Base-by-base conservation (phyloP, 2,888 invertebrate species). In the Mystacides longicornis region DNA sequence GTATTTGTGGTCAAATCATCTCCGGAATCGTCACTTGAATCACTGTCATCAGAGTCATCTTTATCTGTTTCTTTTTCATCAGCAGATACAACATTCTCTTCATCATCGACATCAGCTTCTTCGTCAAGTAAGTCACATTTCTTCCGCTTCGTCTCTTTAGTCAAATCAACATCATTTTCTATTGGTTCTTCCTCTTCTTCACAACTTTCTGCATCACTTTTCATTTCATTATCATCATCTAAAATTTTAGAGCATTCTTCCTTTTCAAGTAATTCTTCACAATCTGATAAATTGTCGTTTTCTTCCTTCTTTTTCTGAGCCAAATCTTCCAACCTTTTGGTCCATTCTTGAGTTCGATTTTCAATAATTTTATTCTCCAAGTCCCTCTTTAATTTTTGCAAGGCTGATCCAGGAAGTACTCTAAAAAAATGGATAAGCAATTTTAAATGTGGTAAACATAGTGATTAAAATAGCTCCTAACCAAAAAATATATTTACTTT, bases 351-450 rank as follows among this genome's bases (percentile, higher is more conserved):
- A 37, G 83, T 80, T 50, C 89, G 75, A 64, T 83, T 85, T 60
- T 81, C 78, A 2, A 81, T 81, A 65, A 93, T 92, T 69, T 86
- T 76, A 14, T 79, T 74, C 64, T 86, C 81, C 2, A 93, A 73
- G 59, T 85, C 82, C 58, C 83, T 80, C 66, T 85, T 86, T 51
- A 93, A 71, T 63, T 81, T 82, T n/a, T 78, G 68, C 61, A 87
- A 79, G 63, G 83, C 85, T 2, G 81, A 81, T 0, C 93, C 90
- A 43, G 89, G 87, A 66, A 83, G 72, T 59, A 73, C 69, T 62
- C 79, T 81, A 58, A 51, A 45, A 55, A 54, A 55, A 56, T 46
- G 16, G 18, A 43, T 27, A 7, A 27, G 27, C 11, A 7, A 27
- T 27, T 27, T 27, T 11, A 27, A 11, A 7, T 27, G 7, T 7